Evolutionary conservation across 2,113 vertebrate species (phyloP).

Genomic region (Oceanites oceanicus): DNA sequence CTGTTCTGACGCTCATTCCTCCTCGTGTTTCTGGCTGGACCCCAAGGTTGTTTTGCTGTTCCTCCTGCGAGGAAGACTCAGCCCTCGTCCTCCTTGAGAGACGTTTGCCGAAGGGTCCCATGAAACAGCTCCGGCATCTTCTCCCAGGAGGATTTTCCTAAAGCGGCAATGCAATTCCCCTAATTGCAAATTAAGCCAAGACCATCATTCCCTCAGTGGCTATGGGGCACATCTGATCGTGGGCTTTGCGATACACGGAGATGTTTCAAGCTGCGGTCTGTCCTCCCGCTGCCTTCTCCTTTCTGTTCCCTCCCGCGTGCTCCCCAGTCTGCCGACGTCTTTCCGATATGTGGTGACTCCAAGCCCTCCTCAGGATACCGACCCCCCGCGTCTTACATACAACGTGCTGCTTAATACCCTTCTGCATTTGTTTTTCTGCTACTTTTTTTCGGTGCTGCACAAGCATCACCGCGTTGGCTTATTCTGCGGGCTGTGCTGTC

Average conservation of each 20-base stretch:
- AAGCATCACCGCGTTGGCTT: not conserved
- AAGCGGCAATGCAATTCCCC: accelerated
- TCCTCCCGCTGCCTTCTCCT: not conserved
- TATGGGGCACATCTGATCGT: accelerated
- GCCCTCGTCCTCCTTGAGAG: not conserved
- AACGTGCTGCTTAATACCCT: not conserved
- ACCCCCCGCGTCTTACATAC: too few relatives aligned
- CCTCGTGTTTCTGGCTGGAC: too few relatives aligned
- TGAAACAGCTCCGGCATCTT: not conserved
- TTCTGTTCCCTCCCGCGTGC: accelerated
- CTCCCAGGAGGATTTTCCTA: not conserved
- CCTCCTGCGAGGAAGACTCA: not conserved
- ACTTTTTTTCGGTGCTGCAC: not conserved
- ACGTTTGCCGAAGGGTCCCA: not conserved
- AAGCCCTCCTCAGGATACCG: not conserved
- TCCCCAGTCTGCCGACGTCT: accelerated
- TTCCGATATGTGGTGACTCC: too few relatives aligned
- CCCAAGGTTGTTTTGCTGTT: not conserved
- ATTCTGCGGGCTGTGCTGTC: not conserved
- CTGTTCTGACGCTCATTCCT: not conserved
- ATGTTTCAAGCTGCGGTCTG: not conserved
- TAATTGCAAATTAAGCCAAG: not conserved
- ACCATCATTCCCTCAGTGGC: accelerated
- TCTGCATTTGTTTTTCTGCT: too few relatives aligned
- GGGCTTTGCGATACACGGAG: accelerated